A percentile compares a stretch with the other conserved stretches of the same genome.
phyloP scores from a whole-genome alignment of 2,113 vertebrate species.

The Nannospalax galili region DNA sequence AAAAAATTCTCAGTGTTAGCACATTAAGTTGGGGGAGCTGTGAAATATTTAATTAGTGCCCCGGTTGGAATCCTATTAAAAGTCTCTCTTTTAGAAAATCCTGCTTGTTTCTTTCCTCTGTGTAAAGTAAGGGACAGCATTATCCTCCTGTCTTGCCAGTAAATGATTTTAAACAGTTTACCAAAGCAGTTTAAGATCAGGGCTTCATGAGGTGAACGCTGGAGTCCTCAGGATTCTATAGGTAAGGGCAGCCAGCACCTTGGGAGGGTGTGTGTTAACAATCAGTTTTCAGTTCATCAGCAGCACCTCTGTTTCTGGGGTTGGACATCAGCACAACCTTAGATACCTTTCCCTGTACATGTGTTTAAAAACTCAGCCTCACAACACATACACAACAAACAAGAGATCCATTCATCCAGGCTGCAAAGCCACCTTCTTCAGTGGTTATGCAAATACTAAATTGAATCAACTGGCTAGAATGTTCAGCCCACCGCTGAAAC shows the following conservation, averaged over 20 bases:
- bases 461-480: slow-evolving; percentile 74
- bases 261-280: neutral
- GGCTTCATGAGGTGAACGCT: slow-evolving; percentile 4
- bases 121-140: slow-evolving; percentile 8
- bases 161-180: slow-evolving; percentile 51
- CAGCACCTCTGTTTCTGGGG: neutral
- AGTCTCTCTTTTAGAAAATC: slow-evolving; percentile 69
- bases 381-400: slow-evolving; percentile 59
- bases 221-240: slow-evolving; percentile 10
- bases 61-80: slow-evolving; percentile 68
- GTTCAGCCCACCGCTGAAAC: slow-evolving; percentile 70
- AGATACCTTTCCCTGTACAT: neutral
- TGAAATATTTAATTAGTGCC: slow-evolving; percentile 75
- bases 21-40: slow-evolving; percentile 69
- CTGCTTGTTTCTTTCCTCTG: slow-evolving; percentile 50
- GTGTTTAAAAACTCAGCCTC: slow-evolving; percentile 17
- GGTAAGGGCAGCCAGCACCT: neutral
- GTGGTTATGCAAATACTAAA: slow-evolving; percentile 77
- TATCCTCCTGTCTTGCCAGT: neutral
- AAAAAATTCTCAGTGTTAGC: slow-evolving; percentile 62
- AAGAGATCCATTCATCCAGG: slow-evolving; percentile 74
- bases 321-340: neutral
- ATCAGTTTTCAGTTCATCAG: neutral
- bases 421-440: slow-evolving; percentile 72
- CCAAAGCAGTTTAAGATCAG: slow-evolving; percentile 51